Evolutionary conservation across 2,888 invertebrate genomes (phyloP).

Genomic region (Yponomeuta plumbellus): DNA sequence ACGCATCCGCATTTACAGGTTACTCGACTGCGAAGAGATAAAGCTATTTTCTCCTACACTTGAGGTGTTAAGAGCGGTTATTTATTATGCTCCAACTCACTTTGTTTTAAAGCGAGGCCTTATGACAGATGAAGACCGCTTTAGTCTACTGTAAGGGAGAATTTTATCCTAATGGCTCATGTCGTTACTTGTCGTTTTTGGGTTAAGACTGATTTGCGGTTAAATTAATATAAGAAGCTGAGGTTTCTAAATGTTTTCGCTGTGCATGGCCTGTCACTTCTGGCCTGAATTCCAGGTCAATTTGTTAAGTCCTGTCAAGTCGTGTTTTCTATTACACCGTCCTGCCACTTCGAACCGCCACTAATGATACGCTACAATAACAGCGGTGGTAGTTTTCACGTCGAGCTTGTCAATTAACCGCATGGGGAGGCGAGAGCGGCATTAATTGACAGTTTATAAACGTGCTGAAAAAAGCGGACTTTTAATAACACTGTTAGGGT

Average conservation of each 20-base stretch:
- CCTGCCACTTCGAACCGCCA: not conserved
- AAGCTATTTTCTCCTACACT: conserved; percentile 7
- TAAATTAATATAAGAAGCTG: too few species aligned
- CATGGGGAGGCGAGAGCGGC: not conserved
- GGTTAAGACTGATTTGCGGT: too few species aligned
- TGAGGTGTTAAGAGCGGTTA: conserved; percentile 10
- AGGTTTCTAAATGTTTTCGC: too few species aligned
- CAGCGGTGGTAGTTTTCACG: not conserved
- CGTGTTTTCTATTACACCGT: not conserved
- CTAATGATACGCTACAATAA: conserved; percentile 1
- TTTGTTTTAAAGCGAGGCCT: not conserved
- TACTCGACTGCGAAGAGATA: conserved; percentile 24
- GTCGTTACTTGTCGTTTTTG: too few species aligned
- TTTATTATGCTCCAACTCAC: not conserved
- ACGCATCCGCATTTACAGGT: conserved; percentile 51
- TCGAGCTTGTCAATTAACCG: not conserved
- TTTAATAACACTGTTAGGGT: not conserved
- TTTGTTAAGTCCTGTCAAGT: not conserved
- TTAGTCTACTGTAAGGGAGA: too few species aligned
- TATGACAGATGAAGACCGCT: too few species aligned
- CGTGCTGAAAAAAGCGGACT: not conserved
- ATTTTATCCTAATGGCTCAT: too few species aligned
- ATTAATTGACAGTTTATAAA: not conserved
- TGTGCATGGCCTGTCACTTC: too few species aligned
- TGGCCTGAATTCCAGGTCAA: not conserved